These are phyloP conservation scores for Drosophila sp. DNA, from an alignment of 1,140 invertebrate genomes.

Conservation along the genomic window DNA sequence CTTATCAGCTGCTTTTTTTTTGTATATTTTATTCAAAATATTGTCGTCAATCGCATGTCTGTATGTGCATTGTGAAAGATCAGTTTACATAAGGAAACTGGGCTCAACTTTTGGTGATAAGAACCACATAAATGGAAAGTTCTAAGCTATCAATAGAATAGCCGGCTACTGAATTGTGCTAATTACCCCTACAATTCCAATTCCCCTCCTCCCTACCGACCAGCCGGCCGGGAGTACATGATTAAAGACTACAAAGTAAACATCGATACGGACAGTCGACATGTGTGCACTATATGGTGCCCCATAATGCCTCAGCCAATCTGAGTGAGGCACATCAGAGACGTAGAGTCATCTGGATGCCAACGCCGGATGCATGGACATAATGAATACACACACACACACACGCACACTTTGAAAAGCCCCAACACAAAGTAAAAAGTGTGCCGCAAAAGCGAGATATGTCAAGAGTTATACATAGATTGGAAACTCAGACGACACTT, in stretches of 20 bases:
- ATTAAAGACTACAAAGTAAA: constrained; percentile 48
- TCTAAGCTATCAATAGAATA: constrained; percentile 55
- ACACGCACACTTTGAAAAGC: constrained; percentile 26
- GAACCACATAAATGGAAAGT: constrained; percentile 54
- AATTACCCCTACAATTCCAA: constrained; percentile 49
- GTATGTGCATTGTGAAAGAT: constrained; percentile 17
- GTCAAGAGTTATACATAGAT: constrained; percentile 24
- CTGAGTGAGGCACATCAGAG: constrained; percentile 64
- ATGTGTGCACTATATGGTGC: constrained; percentile 60
- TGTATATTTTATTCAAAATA: constrained; percentile 7
- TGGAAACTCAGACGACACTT: constrained; percentile 10
- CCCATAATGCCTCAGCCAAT: constrained; percentile 63
- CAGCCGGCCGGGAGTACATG: constrained; percentile 54
- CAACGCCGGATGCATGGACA: constrained; percentile 66
- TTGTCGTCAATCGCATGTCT: neutral
- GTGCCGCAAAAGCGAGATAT: constrained; percentile 55
- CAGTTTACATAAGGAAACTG: constrained; percentile 44
- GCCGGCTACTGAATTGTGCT: constrained; percentile 57
- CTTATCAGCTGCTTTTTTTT: constrained; percentile 65
- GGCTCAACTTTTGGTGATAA: constrained; percentile 59
- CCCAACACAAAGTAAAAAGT: constrained; percentile 63
- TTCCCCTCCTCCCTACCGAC: neutral
- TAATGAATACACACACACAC: constrained; percentile 18
- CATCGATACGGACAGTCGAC: constrained; percentile 27
- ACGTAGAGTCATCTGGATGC: constrained; percentile 42